These are phyloP conservation scores for Mastacembelus armatus DNA, from an alignment of 2,797 vertebrate genomes.

Conservation along the genomic window DNA sequence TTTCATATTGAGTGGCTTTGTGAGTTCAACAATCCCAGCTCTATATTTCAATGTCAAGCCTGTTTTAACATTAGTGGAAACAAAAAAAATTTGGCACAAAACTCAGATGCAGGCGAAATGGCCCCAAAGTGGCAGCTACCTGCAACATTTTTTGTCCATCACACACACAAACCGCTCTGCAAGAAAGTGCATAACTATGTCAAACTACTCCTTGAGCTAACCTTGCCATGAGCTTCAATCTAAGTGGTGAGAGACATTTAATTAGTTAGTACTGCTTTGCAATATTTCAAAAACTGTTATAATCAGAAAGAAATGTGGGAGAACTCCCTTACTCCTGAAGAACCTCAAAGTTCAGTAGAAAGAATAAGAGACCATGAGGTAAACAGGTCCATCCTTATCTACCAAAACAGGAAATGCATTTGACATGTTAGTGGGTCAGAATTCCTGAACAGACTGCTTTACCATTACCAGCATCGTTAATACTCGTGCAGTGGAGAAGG, in stretches of 20 bases:
- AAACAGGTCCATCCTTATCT: constrained; percentile 64
- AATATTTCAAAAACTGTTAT: background rate
- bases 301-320: too few species aligned
- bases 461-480: constrained; percentile 72
- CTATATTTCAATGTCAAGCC: background rate
- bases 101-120: background rate
- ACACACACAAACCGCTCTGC: too few species aligned
- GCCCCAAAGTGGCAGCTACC: background rate
- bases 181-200: too few species aligned
- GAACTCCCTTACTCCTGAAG: too few species aligned
- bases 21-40: too few species aligned
- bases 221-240: background rate
- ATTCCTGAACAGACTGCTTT: constrained; percentile 70
- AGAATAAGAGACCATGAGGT: constrained; percentile 15
- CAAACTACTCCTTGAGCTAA: too few species aligned
- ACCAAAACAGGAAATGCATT: constrained; percentile 53
- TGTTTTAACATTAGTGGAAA: background rate
- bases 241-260: background rate
- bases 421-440: constrained; percentile 69
- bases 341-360: background rate
- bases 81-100: background rate
- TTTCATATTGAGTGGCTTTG: background rate
- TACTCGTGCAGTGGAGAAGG: constrained; percentile 44
- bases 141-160: background rate
- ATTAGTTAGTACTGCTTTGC: background rate